Base-by-base conservation (phyloP, 2,888 invertebrate species). In the Seira sanloemensis region DNA sequence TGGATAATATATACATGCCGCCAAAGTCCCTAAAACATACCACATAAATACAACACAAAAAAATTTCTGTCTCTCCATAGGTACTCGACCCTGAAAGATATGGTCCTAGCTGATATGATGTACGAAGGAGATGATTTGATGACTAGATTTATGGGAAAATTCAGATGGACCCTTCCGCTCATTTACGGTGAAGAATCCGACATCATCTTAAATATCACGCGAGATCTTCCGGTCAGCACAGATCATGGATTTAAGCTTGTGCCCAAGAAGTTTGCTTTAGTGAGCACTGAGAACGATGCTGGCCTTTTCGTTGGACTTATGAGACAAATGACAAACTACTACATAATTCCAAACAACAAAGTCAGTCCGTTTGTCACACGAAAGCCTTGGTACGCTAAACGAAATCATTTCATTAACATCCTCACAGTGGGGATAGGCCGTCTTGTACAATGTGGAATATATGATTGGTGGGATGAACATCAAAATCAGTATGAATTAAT, bases 1-100 rank as follows among this genome's bases (percentile, higher is more conserved):
- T n/a, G n/a, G n/a, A n/a, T n/a, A n/a, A n/a, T n/a, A n/a, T n/a
- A n/a, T n/a, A n/a, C n/a, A n/a, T n/a, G n/a, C n/a, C n/a, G n/a
- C n/a, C n/a, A n/a, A n/a, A n/a, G n/a, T n/a, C n/a, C n/a, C n/a
- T n/a, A n/a, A n/a, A n/a, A n/a, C n/a, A n/a, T n/a, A n/a, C n/a
- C n/a, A n/a, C n/a, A n/a, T n/a, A n/a, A n/a, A n/a, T n/a, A n/a
- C n/a, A n/a, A n/a, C n/a, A n/a, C n/a, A n/a, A n/a, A n/a, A n/a
- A n/a, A n/a, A n/a, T n/a, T n/a, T n/a, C n/a, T n/a, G n/a, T n/a
- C n/a, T n/a, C n/a, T n/a, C n/a, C n/a, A n/a, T n/a, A n/a, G n/a
- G 16, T 72, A 78, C 37, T 78, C 78, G n/a, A 78, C 78, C 0
- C 12, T 78, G 25, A 72, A 72, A 12, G 78, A 78, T 19, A 65